Evolutionary conservation across 2,797 vertebrate genomes (phyloP), one percentile per base, ranked within the genome.

Genomic region (Euphonia xanthogaster): DNA sequence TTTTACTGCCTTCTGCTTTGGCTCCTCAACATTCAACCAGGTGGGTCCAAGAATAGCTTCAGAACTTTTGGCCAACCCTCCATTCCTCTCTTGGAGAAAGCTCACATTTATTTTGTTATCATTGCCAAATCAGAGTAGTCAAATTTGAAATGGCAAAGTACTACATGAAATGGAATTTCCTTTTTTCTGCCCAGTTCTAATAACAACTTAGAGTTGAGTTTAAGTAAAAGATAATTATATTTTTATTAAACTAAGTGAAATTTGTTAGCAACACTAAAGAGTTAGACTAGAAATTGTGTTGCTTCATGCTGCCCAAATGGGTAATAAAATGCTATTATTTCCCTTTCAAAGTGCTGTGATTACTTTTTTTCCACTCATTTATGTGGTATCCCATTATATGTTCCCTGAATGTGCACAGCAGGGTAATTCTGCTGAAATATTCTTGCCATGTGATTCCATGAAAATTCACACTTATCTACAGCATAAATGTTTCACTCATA

Each of bases 291-390:
- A 86, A 85, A 39, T 47, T 20, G 4, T 74, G 48, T 85, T 94
- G 45, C 50, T 95, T 94, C 45, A 27, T 92, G 62, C 15, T 95
- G 42, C 57, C 53, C 80, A 87, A 74, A 82, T 65, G 83, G 27
- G 60, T 75, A 90, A 90, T 87, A 93, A 96, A 96, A 79, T 57
- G 55, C 18, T 51, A 63, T 87, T 92, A 67, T 79, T 67, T 93
- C 25, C 37, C 23, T 82, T 70, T 94, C 39, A 79, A 86, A 90
- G 17, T 54, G 13, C 27, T 66, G 23, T 50, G 53, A 73, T 90
- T 18, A 81, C 23, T 79, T 91, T 96, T 86, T 96, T 89, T 7
- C 83, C 77, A 16, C 35, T 90, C 48, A 50, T 88, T 90, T 89
- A 33, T 62, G 16, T 68, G 37, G 24, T 65, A 82, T 65, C 27